A percentile compares a stretch with the other conserved stretches of the same genome.
These are phyloP conservation scores for Battus philenor DNA, from an alignment of 1,140 invertebrate genomes.

Conservation along the genomic window DNA sequence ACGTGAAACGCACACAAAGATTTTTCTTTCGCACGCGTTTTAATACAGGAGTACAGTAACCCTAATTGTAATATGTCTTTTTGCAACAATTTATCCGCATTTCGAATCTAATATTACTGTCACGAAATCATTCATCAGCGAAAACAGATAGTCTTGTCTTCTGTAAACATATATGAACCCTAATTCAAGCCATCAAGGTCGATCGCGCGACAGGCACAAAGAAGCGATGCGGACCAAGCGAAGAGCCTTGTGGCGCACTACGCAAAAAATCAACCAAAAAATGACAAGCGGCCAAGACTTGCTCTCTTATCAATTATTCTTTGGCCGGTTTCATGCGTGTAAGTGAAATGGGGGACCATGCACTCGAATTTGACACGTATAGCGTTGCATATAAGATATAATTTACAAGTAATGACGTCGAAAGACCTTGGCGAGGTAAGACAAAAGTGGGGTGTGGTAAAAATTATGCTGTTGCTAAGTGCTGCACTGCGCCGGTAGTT, in stretches of 20 bases:
- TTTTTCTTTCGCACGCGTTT: too few species aligned
- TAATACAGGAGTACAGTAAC: too few species aligned
- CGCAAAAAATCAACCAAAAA: slow-evolving; percentile 38
- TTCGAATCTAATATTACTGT: slow-evolving; percentile 9
- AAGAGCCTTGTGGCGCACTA: slow-evolving; percentile 30
- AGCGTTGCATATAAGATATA: slow-evolving; percentile 5
- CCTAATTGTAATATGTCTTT: too few species aligned
- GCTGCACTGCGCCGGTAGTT: slow-evolving; percentile 19
- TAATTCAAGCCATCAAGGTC: slow-evolving; percentile 31
- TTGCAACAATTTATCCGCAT: too few species aligned
- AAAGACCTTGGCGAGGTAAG: slow-evolving; percentile 33
- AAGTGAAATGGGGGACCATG: slow-evolving; percentile 27
- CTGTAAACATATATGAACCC: slow-evolving; percentile 14
- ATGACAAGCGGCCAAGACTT: slow-evolving; percentile 26
- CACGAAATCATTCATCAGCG: slow-evolving; percentile 6
- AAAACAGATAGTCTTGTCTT: slow-evolving; percentile 2
- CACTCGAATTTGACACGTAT: slow-evolving; percentile 22
- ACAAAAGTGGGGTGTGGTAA: slow-evolving; percentile 39
- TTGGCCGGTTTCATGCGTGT: slow-evolving; percentile 39
- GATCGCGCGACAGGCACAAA: slow-evolving; percentile 13
- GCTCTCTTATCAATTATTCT: slow-evolving; percentile 50
- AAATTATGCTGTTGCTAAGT: slow-evolving; percentile 42
- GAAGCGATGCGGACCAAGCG: slow-evolving; percentile 19
- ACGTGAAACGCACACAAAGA: too few species aligned
- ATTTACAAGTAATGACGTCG: slow-evolving; percentile 9